Conservation (phyloP, 2,888 invertebrate species). For the Dermolepida albohirtum region DNA sequence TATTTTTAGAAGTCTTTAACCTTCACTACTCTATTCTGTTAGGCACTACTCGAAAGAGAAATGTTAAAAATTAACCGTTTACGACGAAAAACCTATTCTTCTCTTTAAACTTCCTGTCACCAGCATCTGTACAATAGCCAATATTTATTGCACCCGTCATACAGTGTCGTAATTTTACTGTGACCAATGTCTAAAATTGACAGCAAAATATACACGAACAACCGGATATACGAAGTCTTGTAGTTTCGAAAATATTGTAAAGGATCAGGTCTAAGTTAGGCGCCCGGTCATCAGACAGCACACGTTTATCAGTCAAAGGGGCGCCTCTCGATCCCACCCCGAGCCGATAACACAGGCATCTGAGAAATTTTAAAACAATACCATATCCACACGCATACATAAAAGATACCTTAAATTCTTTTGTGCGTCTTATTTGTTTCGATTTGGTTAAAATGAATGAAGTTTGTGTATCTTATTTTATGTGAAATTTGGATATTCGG, state of each 20-base stretch:
- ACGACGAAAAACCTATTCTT: background rate
- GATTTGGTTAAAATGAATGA: background rate
- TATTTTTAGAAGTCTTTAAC: too few species aligned
- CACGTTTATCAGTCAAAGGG: conserved; percentile 29
- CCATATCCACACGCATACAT: background rate
- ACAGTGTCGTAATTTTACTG: conserved; percentile 1
- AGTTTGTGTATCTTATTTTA: conserved; percentile 6
- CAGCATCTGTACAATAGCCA: conserved; percentile 13
- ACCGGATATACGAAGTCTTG: too few species aligned
- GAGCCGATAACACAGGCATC: conserved; percentile 23
- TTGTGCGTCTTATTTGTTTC: conserved; percentile 2
- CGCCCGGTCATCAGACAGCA: conserved; percentile 27
- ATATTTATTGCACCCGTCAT: conserved; percentile 27
- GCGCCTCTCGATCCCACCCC: conserved; percentile 23
- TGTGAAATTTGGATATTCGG: background rate
- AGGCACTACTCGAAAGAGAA: too few species aligned
- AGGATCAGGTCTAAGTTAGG: conserved; percentile 27
- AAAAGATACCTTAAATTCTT: conserved; percentile 7
- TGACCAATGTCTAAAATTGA: conserved; percentile 15
- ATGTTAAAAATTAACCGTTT: too few species aligned
- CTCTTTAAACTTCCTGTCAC: conserved; percentile 16
- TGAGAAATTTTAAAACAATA: conserved; percentile 27
- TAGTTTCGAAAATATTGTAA: conserved; percentile 11
- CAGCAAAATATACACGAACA: conserved; percentile 8
- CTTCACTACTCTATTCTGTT: too few species aligned